Evolutionary conservation across 2,888 invertebrate species (phyloP).

Genomic region (Notocelia uddmanniana): DNA sequence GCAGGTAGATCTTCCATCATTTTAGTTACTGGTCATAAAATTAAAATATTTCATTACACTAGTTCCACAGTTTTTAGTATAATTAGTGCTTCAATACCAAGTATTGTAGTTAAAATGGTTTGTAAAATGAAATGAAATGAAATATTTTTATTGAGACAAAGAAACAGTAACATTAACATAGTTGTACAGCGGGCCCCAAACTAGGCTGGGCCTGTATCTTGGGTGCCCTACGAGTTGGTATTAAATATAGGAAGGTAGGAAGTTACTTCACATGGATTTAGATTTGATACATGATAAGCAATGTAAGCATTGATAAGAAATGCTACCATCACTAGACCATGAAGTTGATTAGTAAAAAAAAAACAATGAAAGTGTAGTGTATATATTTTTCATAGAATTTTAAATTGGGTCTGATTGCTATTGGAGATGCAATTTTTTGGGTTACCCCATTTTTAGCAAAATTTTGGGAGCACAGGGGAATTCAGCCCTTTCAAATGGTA

Average conservation of each 20-base stretch:
- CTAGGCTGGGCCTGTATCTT: no score
- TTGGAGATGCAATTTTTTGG: neutral
- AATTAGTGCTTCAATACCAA: neutral
- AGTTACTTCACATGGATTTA: neutral
- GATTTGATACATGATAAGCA: constrained; percentile 6
- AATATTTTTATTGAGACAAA: no score
- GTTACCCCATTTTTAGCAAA: neutral
- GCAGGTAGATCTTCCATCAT: neutral
- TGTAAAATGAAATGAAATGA: no score
- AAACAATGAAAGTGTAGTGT: neutral
- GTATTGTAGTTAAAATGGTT: neutral
- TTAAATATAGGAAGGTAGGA: no score
- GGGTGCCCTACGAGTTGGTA: no score
- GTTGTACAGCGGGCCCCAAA: no score
- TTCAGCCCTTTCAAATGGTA: no score
- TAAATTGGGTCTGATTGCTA: neutral
- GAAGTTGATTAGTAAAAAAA: neutral
- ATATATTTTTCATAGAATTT: neutral
- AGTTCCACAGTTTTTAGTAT: no score
- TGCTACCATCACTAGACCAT: neutral
- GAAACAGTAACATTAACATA: no score
- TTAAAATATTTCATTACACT: neutral
- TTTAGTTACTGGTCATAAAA: neutral
- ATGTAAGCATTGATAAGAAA: neutral
- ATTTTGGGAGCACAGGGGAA: no score